Evolutionary conservation across 2,113 vertebrate species (phyloP).

Genomic region (Nesoenas mayeri): DNA sequence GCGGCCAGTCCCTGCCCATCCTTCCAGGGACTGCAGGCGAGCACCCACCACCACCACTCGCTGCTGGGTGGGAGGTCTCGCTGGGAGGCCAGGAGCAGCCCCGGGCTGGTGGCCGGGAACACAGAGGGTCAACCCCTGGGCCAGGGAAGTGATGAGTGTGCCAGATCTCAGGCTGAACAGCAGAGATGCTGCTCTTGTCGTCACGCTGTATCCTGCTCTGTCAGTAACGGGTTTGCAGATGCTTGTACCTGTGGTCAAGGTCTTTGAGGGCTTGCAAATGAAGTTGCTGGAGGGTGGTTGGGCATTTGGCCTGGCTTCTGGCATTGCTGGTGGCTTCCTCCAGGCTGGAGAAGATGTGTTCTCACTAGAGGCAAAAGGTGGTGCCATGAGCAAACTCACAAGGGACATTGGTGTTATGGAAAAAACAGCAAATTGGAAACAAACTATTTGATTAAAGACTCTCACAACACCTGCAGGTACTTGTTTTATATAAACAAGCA

Average conservation of each 20-base stretch:
- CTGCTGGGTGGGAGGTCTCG: constrained; percentile 53
- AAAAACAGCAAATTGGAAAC: neutral
- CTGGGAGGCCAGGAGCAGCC: neutral
- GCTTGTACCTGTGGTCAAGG: neutral
- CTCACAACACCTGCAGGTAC: no score
- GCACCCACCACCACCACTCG: neutral
- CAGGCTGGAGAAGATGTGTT: rapidly evolving
- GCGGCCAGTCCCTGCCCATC: neutral
- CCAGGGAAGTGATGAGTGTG: neutral
- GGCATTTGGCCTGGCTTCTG: rapidly evolving
- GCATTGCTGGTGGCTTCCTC: neutral
- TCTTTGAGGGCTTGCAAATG: neutral
- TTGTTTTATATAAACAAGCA: neutral
- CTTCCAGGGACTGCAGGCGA: neutral
- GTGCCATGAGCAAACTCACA: neutral
- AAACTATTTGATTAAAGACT: neutral
- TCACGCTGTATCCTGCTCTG: neutral
- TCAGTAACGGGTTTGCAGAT: rapidly evolving
- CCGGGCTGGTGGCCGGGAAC: rapidly evolving
- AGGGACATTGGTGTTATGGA: neutral
- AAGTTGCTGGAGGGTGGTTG: neutral
- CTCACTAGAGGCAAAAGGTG: neutral
- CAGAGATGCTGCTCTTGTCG: neutral
- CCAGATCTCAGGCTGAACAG: constrained; percentile 33
- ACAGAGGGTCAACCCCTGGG: neutral